Conservation (phyloP, 2,797 vertebrate genomes). For the Falco cherrug region DNA sequence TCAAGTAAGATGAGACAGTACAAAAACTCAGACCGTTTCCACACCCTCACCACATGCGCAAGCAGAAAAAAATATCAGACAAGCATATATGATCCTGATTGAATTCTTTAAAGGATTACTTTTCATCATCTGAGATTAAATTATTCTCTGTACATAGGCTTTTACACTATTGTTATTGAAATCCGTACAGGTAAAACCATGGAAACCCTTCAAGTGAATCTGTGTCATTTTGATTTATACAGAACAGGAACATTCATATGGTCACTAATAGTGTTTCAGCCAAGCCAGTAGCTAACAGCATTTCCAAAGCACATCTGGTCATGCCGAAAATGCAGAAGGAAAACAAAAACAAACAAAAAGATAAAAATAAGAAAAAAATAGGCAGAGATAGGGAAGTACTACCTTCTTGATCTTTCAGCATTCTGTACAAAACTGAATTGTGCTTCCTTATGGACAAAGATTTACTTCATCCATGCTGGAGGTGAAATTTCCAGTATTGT, state of each 20-base stretch:
- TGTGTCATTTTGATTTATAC: background rate
- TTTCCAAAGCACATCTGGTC: background rate
- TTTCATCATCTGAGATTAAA: background rate
- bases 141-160: background rate
- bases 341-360: too few species aligned
- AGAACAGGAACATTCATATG: background rate
- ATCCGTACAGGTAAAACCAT: background rate
- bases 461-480: background rate
- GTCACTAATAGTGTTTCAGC: background rate
- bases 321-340: background rate
- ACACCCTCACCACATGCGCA: background rate
- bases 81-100: background rate
- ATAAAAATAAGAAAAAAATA: rapidly evolving
- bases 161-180: background rate
- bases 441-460: background rate
- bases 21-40: background rate
- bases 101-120: background rate
- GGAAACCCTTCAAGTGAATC: background rate
- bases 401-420: background rate
- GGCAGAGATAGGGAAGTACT: background rate
- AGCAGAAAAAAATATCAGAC: background rate
- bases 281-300: background rate
- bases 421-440: background rate
- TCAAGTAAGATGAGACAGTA: background rate
- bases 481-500: background rate